These are phyloP conservation scores for Rhagoletis zephyria DNA, from an alignment of 1,140 invertebrate genomes.

Conservation along the genomic window DNA sequence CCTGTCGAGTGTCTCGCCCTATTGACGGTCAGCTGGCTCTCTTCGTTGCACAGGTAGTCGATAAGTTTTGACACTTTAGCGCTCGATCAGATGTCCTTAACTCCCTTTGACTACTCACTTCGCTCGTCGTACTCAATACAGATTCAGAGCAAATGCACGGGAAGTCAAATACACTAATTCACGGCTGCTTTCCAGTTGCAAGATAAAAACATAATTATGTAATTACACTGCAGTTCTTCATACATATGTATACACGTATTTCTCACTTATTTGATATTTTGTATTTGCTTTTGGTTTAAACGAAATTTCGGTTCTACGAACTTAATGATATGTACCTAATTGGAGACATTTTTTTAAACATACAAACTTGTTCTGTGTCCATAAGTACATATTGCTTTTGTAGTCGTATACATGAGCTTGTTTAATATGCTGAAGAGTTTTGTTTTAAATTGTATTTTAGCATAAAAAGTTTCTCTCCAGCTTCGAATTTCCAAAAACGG, in stretches of 20 bases:
- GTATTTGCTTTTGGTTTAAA: conserved; percentile 23
- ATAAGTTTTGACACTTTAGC: conserved; percentile 2
- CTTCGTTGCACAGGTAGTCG: conserved; percentile 18
- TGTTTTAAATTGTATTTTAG: too few relatives aligned
- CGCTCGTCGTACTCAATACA: not conserved
- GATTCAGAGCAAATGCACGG: conserved; percentile 10
- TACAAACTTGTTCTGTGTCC: too few relatives aligned
- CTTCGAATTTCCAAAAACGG: too few relatives aligned
- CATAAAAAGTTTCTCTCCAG: too few relatives aligned
- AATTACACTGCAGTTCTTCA: conserved; percentile 52
- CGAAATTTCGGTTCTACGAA: conserved; percentile 40
- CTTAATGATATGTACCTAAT: conserved; percentile 9
- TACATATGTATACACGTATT: not conserved
- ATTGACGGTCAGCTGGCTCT: not conserved
- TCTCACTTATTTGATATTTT: conserved; percentile 2
- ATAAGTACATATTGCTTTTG: too few relatives aligned
- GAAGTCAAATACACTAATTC: not conserved
- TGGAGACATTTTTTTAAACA: not conserved
- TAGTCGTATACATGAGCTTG: too few relatives aligned
- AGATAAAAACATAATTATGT: conserved; percentile 32
- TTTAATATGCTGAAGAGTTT: too few relatives aligned
- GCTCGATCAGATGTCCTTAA: not conserved
- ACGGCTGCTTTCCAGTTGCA: not conserved
- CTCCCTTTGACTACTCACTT: conserved; percentile 20
- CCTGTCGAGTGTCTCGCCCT: not conserved